phyloP scores from a whole-genome alignment of 2,888 invertebrate species.

The Gastrophysa polygoni region DNA sequence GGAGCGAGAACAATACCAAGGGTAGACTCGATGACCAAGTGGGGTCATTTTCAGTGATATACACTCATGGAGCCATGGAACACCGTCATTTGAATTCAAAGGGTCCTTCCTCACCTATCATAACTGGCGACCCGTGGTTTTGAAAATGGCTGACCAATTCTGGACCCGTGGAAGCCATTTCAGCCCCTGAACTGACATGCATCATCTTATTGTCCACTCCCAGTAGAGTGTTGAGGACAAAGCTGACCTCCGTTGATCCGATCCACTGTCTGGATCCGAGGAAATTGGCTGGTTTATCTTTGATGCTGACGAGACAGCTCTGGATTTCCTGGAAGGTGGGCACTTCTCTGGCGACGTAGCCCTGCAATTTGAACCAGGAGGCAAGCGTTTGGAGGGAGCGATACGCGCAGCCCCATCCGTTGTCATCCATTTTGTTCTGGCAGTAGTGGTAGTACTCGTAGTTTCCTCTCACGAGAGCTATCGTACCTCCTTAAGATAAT shows the following conservation, averaged over 20 bases:
- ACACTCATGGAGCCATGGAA: no score
- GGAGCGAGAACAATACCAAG: no score
- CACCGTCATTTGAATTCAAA: no score
- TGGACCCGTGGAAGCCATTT: constrained; percentile 77
- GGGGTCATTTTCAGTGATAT: no score
- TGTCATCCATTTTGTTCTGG: constrained; percentile 92
- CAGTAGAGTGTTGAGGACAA: constrained; percentile 82
- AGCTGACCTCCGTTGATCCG: constrained; percentile 96
- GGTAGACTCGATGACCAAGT: no score
- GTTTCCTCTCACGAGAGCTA: constrained; percentile 75
- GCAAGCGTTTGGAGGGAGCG: constrained; percentile 94
- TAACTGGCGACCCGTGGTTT: constrained; percentile 92
- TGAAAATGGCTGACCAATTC: constrained; percentile 91
- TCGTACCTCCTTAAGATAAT: constrained; percentile 56
- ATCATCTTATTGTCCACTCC: constrained; percentile 81
- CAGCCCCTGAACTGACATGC: constrained; percentile 83
- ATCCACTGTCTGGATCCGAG: constrained; percentile 96
- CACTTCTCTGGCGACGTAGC: constrained; percentile 75
- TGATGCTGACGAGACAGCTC: constrained; percentile 90
- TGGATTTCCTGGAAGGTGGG: constrained; percentile 90
- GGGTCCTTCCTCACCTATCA: constrained; percentile 97
- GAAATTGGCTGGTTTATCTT: constrained; percentile 88
- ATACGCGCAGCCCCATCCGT: constrained; percentile 99
- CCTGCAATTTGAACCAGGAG: constrained; percentile 91
- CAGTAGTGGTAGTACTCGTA: constrained; percentile 97